Percentiles rank a stretch among this genome's conserved stretches.
These are phyloP conservation scores for Drosophila funebris DNA, from an alignment of 1,140 invertebrate species.

Conservation along the genomic window DNA sequence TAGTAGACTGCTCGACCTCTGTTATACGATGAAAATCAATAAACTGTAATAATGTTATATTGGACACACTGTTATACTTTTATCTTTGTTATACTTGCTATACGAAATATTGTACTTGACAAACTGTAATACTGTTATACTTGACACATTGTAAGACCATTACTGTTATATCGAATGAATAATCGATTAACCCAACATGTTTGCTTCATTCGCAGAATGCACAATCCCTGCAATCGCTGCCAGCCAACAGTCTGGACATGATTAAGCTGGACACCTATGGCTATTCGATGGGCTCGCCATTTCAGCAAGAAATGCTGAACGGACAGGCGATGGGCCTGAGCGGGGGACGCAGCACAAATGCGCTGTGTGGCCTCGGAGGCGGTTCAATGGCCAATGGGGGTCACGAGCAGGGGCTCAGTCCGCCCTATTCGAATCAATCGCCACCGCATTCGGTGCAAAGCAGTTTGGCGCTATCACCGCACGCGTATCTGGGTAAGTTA, in stretches of 20 bases:
- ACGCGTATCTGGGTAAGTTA: conserved; percentile 86
- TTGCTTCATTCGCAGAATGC: conserved; percentile 83
- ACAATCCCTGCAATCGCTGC: conserved; percentile 84
- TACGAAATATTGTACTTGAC: too few relatives aligned
- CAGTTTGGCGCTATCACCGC: conserved; percentile 91
- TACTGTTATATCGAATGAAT: too few relatives aligned
- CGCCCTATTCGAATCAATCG: conserved; percentile 92
- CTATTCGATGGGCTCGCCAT: conserved; percentile 85
- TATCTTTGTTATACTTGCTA: too few relatives aligned
- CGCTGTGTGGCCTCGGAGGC: conserved; percentile 55
- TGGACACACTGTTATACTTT: too few relatives aligned
- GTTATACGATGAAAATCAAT: too few relatives aligned
- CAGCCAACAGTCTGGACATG: conserved; percentile 74
- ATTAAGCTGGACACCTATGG: conserved; percentile 85
- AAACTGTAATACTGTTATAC: too few relatives aligned
- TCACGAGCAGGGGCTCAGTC: conserved; percentile 86
- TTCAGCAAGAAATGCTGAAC: conserved; percentile 87
- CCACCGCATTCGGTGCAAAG: conserved; percentile 92
- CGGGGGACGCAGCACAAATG: conserved; percentile 39
- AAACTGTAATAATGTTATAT: too few relatives aligned
- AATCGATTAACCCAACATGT: too few relatives aligned
- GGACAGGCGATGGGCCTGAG: conserved; percentile 84
- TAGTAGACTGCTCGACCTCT: too few relatives aligned
- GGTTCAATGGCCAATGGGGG: conserved; percentile 72
- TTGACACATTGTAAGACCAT: too few relatives aligned